phyloP scores from a whole-genome alignment of 2,797 vertebrate species.

The Micrastur ruficollis region DNA sequence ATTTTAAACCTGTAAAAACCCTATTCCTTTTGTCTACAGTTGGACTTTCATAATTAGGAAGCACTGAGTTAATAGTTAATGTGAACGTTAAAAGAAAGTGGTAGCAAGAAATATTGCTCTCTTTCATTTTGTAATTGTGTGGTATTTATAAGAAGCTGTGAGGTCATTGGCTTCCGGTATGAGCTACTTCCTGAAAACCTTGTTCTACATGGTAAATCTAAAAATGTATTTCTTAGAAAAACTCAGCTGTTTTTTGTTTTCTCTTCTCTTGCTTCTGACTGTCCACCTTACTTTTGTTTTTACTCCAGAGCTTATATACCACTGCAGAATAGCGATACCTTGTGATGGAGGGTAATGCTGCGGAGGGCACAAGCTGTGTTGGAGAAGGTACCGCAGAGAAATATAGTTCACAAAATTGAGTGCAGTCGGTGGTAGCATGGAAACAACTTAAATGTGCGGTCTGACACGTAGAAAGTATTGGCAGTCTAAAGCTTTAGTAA shows the following conservation, averaged over 20 bases:
- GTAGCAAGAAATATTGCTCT: neutral
- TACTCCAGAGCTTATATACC: fast-evolving
- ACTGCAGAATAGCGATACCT: neutral
- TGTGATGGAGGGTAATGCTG: neutral
- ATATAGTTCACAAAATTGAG: neutral
- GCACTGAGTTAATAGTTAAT: neutral
- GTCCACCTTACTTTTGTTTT: neutral
- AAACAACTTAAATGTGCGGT: neutral
- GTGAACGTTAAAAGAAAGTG: neutral
- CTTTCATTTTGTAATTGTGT: neutral
- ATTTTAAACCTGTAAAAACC: neutral
- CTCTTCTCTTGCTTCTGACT: neutral
- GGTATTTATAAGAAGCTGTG: slow-evolving; percentile 45
- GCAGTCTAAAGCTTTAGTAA: neutral
- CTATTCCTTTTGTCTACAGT: neutral
- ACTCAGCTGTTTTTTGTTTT: slow-evolving; percentile 45
- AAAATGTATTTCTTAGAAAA: slow-evolving; percentile 63
- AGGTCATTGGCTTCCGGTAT: slow-evolving; percentile 55
- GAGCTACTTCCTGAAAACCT: slow-evolving; percentile 57
- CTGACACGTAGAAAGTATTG: neutral
- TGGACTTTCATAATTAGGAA: neutral
- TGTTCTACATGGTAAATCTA: slow-evolving; percentile 20
- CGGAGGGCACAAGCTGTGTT: neutral
- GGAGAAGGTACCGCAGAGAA: neutral
- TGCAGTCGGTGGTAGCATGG: neutral